Conservation (phyloP, 1,140 invertebrate genomes). For the Drosophila gunungcola region DNA sequence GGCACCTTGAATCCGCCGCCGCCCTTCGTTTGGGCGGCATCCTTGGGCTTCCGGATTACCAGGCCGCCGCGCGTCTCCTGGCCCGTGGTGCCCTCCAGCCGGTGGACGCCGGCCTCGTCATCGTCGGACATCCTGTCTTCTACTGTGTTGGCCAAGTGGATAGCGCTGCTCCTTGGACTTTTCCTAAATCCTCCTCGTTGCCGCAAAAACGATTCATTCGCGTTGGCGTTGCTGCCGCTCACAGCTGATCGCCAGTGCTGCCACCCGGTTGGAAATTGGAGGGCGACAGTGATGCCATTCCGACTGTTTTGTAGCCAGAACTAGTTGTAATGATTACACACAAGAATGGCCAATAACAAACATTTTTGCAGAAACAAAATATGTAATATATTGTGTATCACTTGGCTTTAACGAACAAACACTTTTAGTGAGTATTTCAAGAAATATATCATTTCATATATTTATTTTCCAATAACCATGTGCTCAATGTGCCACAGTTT, state of each 20-base stretch:
- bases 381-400: too few relatives aligned
- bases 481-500: too few relatives aligned
- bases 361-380: too few relatives aligned
- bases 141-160: not conserved
- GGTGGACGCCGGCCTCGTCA: constrained; percentile 87
- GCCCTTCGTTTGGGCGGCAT: constrained; percentile 81
- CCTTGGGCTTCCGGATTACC: constrained; percentile 92
- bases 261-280: not conserved
- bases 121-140: constrained; percentile 64
- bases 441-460: too few relatives aligned
- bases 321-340: too few relatives aligned
- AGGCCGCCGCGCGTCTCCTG: constrained; percentile 90
- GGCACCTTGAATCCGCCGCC: constrained; percentile 90
- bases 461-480: too few relatives aligned
- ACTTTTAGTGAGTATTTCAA: too few relatives aligned
- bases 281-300: not conserved
- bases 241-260: constrained; percentile 26
- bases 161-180: constrained; percentile 3
- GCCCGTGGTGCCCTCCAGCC: constrained; percentile 90
- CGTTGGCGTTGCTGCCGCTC: constrained; percentile 46
- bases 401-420: too few relatives aligned
- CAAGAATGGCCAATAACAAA: too few relatives aligned
- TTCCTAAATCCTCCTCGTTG: not conserved
- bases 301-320: not conserved
- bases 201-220: constrained; percentile 41